Evolutionary conservation across 2,888 invertebrate genomes (phyloP).

Genomic region (Drosophila affinis): DNA sequence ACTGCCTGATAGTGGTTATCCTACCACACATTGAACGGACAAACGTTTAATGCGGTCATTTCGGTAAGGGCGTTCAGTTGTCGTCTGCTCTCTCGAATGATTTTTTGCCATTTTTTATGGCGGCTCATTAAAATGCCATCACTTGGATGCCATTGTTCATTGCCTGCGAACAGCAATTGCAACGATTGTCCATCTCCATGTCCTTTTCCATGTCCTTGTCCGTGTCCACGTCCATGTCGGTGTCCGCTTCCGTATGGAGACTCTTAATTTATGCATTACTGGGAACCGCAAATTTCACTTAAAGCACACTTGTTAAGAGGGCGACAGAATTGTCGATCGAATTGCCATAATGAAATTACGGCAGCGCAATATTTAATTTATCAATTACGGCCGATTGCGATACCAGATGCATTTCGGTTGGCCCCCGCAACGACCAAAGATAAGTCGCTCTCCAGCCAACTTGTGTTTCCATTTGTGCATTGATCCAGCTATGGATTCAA

Average conservation of each 20-base stretch:
- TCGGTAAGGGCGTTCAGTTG: not conserved
- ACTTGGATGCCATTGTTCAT: slow-evolving; percentile 24
- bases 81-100: not conserved
- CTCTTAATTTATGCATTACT: slow-evolving; percentile 66
- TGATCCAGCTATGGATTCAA: slow-evolving; percentile 8
- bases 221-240: no score
- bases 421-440: slow-evolving; percentile 14
- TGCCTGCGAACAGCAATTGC: slow-evolving; percentile 10
- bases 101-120: slow-evolving; percentile 9
- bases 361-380: slow-evolving; percentile 64
- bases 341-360: slow-evolving; percentile 44
- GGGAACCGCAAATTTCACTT: slow-evolving; percentile 70
- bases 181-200: slow-evolving; percentile 1
- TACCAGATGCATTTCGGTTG: slow-evolving; percentile 13
- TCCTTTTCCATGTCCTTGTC: slow-evolving; percentile 3
- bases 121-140: slow-evolving; percentile 64
- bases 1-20: no score
- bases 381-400: slow-evolving; percentile 49
- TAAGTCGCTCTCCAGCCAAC: slow-evolving; percentile 24
- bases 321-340: slow-evolving; percentile 22
- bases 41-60: not conserved
- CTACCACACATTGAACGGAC: not conserved
- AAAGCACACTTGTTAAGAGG: slow-evolving; percentile 45
- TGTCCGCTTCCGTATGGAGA: not conserved
- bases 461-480: slow-evolving; percentile 14